A percentile compares a stretch with the other conserved stretches of the same genome.
These are phyloP conservation scores for Stigmatopora nigra DNA, from an alignment of 2,113 vertebrate species.

Conservation along the genomic window DNA sequence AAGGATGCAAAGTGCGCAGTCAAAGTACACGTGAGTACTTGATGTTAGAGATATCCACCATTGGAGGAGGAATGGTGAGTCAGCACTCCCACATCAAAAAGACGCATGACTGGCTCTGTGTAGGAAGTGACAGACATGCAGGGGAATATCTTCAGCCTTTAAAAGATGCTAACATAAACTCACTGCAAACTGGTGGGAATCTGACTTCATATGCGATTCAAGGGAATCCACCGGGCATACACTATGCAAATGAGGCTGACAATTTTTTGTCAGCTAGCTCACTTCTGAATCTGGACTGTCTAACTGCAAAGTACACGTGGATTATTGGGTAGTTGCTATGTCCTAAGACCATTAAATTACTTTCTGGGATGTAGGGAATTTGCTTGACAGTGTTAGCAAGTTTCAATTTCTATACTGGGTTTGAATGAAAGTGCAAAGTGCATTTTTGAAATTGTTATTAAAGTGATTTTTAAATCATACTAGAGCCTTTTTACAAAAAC, in stretches of 20 bases:
- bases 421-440: neutral
- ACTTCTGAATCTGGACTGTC: neutral
- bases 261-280: neutral
- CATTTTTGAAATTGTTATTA: neutral
- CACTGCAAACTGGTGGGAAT: neutral
- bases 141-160: slow-evolving; percentile 32
- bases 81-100: slow-evolving; percentile 58
- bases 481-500: neutral
- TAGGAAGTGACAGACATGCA: slow-evolving; percentile 51
- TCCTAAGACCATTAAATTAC: neutral
- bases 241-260: neutral
- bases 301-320: neutral
- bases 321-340: neutral
- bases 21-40: slow-evolving; percentile 26
- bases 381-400: neutral
- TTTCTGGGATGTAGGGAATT: neutral
- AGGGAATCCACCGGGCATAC: neutral
- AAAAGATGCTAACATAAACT: slow-evolving; percentile 15
- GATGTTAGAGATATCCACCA: slow-evolving; percentile 40
- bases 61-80: slow-evolving; percentile 52
- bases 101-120: slow-evolving; percentile 49
- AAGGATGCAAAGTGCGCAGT: slow-evolving; percentile 19
- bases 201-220: neutral
- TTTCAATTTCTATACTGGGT: neutral
- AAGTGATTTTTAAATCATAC: neutral